Evolutionary conservation across 2,113 vertebrate genomes (phyloP).

Genomic region (Coregonus clupeaformis): DNA sequence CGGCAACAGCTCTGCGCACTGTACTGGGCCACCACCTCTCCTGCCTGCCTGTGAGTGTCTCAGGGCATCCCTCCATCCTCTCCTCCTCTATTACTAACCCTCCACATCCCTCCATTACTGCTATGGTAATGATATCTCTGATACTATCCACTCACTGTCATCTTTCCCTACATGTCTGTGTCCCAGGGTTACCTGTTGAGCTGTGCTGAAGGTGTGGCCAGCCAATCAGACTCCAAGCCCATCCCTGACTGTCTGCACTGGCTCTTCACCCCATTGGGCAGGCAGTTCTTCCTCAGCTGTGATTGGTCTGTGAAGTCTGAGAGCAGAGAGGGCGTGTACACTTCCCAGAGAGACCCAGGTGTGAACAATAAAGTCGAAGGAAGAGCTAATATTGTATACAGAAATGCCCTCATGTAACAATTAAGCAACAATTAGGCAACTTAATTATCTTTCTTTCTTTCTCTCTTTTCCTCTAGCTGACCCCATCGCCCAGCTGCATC

Average conservation of each 20-base stretch:
- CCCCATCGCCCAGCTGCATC: conserved; percentile 92
- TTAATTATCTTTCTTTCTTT: neutral
- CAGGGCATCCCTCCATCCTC: neutral
- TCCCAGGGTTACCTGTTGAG: conserved; percentile 88
- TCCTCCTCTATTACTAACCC: neutral
- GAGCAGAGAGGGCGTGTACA: conserved; percentile 84
- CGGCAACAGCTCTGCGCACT: conserved; percentile 85
- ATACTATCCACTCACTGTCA: neutral
- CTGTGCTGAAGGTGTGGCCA: conserved; percentile 80
- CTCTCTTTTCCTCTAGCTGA: conserved; percentile 74
- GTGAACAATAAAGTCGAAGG: conserved; percentile 20
- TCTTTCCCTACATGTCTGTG: neutral
- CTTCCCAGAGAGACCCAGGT: conserved; percentile 88
- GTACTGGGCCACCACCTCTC: conserved; percentile 85
- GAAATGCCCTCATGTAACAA: neutral
- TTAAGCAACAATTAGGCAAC: neutral
- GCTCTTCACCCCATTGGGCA: conserved; percentile 91
- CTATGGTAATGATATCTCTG: neutral
- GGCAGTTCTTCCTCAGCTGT: conserved; percentile 92
- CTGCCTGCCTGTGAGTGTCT: conserved; percentile 83
- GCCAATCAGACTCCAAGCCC: conserved; percentile 76
- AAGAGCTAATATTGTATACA: neutral
- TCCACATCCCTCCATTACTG: neutral
- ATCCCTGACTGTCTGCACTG: conserved; percentile 87
- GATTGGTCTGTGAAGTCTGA: conserved; percentile 91